Base-by-base conservation (phyloP, 1,140 invertebrate genomes). In the Epicauta chinensis region DNA sequence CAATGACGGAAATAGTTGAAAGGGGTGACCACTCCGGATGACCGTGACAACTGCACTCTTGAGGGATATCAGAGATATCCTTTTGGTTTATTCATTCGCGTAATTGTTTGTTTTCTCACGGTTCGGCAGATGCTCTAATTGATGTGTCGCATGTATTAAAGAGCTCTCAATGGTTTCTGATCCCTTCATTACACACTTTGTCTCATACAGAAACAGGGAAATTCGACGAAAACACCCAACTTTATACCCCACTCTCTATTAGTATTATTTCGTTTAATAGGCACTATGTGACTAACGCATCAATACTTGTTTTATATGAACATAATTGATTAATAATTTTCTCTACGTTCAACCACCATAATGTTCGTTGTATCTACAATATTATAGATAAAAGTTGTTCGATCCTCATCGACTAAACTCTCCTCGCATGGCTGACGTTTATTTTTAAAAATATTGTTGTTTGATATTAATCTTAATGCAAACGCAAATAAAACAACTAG, bases 21-120 rank as follows among this genome's bases (percentile, higher is more conserved):
- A 67, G 61, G 63, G 65, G 64, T 66, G 60, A 58, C 53, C 57
- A 36, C 7, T 47, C 58, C 53, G 61, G 61, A 66, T 65, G 58
- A 65, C 61, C 59, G 58, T 65, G 63, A 65, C 65, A 67, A 59
- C 58, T 55, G 52, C 54, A 65, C 65, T 60, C 63, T 67, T 65
- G 55, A 64, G 65, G 62, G 63, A 67, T 64, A 55, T 43, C 51
- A 17, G 36, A 31, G 35, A 39, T 40, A 38, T 49, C 47, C 50
- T 55, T 43, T 48, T 49, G 38, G 42, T 47, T 49, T 44, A 56
- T 36, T 59, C 60, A 54, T 47, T 66, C 63, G 56, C 60, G 56
- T 69, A 69, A 69, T 69, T 69, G 67, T 69, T 69, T 69, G 67
- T 68, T 67, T 68, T 68, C 66, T 68, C 67, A 69, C 67, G 67